phyloP scores from a whole-genome alignment of 1,140 invertebrate species.

The Neotoxoptera formosana region DNA sequence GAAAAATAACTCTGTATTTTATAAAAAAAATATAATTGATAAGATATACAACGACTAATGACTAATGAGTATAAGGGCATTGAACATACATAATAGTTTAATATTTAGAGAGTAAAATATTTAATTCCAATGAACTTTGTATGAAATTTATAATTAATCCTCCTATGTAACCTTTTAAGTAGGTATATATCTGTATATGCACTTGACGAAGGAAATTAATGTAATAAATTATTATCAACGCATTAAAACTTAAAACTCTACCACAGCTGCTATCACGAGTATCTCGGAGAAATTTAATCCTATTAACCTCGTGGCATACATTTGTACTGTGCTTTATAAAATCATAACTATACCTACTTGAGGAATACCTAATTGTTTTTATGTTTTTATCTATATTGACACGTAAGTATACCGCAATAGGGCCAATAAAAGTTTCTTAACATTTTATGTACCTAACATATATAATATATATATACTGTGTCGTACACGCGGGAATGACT shows the following conservation, averaged over 20 bases:
- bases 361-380: background rate
- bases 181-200: background rate
- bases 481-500: background rate
- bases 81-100: background rate
- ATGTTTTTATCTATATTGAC: background rate
- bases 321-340: background rate
- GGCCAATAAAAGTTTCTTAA: background rate
- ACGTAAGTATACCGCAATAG: background rate
- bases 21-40: background rate
- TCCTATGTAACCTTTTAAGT: background rate
- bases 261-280: background rate
- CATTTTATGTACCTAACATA: background rate
- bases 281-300: background rate
- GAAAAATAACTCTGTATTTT: background rate
- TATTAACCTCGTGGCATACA: background rate
- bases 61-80: background rate
- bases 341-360: background rate
- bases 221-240: background rate
- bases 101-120: background rate
- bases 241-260: background rate
- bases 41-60: background rate
- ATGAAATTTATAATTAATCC: background rate
- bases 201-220: background rate
- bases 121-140: background rate
- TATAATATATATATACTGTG: background rate